Conservation (phyloP, 2,113 vertebrate genomes). For the Rhabdornis inornatus region DNA sequence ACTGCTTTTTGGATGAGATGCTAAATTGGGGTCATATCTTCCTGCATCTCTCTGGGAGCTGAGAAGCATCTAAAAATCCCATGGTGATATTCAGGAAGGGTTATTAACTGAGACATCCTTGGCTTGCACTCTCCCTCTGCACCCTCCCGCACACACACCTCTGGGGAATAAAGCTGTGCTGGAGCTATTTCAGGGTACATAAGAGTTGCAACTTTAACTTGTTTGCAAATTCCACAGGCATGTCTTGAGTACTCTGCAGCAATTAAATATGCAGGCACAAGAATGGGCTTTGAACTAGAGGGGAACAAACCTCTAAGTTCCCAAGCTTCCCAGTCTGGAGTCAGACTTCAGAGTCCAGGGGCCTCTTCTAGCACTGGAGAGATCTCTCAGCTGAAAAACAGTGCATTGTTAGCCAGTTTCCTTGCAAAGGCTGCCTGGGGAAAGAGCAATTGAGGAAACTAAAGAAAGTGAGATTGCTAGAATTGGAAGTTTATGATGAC, state of each 20-base stretch:
- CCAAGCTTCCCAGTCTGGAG: not conserved
- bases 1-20: not conserved
- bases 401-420: not conserved
- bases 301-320: not conserved
- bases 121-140: not conserved
- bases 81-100: not conserved
- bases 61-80: constrained; percentile 8
- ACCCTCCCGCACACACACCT: not conserved
- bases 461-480: not conserved
- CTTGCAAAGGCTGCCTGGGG: not conserved
- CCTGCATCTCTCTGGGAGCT: not conserved
- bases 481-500: not conserved
- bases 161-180: not conserved
- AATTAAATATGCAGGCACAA: not conserved
- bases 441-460: not conserved
- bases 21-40: not conserved
- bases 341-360: not conserved
- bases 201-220: not conserved
- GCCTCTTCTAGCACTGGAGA: not conserved
- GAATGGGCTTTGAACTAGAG: not conserved
- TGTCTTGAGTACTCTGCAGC: not conserved
- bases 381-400: not conserved
- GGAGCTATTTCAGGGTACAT: not conserved
- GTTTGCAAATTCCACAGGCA: not conserved
- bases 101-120: not conserved